These are phyloP conservation scores for Plecotus auritus DNA, from an alignment of 2,113 vertebrate species.

Conservation along the genomic window DNA sequence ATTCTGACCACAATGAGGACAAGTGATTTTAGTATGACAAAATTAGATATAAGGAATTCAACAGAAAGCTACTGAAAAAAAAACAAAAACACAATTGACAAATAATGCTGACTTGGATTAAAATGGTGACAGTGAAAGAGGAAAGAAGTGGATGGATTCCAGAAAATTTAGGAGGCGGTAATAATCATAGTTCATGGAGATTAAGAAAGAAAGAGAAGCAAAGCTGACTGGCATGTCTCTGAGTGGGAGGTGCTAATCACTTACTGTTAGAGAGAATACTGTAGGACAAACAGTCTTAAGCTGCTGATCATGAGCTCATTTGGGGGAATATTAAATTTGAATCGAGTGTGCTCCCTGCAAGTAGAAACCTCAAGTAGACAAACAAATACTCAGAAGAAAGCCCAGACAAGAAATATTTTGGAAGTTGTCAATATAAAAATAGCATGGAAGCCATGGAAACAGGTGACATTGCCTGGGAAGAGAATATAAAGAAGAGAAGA, in stretches of 20 bases:
- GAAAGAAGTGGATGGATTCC: background rate
- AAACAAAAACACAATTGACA: background rate
- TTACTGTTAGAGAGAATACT: background rate
- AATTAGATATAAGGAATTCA: background rate
- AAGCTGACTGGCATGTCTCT: background rate
- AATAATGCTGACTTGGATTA: background rate
- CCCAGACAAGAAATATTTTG: background rate
- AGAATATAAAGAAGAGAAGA: background rate
- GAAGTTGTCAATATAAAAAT: constrained; percentile 9
- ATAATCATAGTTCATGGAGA: background rate
- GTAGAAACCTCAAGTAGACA: background rate
- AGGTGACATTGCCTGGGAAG: background rate
- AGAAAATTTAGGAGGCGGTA: background rate
- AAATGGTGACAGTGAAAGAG: background rate
- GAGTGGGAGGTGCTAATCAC: background rate
- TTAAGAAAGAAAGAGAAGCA: background rate
- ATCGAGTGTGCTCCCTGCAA: background rate
- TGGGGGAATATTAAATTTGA: background rate
- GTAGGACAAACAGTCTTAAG: background rate
- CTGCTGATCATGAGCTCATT: background rate
- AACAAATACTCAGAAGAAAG: background rate
- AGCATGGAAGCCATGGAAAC: background rate
- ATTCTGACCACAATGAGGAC: background rate
- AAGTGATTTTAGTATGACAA: background rate
- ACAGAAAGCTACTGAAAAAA: background rate